phyloP scores from a whole-genome alignment of 2,797 vertebrate genomes.

The Characodon lateralis region DNA sequence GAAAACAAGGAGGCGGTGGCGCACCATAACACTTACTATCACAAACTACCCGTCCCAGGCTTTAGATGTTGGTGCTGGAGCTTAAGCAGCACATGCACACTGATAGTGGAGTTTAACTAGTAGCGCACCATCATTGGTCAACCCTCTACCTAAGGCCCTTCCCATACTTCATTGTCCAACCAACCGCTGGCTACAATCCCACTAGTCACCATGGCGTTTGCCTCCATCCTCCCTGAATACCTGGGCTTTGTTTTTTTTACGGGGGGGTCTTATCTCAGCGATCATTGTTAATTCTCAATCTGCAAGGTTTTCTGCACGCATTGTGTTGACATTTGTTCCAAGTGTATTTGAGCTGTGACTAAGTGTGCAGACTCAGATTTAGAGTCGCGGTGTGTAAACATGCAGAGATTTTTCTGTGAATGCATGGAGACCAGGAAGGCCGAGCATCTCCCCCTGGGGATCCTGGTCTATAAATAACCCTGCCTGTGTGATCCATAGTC shows the following conservation, averaged over 20 bases:
- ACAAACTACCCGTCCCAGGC: conserved; percentile 10
- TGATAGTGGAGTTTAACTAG: conserved; percentile 36
- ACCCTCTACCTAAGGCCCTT: conserved; percentile 27
- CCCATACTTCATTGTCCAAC: conserved; percentile 34
- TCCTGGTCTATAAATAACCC: conserved; percentile 71
- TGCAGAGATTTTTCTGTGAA: conserved; percentile 36
- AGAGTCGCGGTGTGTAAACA: conserved; percentile 30
- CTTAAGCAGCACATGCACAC: conserved; percentile 41
- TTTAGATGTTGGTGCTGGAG: conserved; percentile 4
- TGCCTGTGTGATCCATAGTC: conserved; percentile 63
- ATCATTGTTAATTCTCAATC: conserved; percentile 39
- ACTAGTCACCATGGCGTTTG: conserved; percentile 62
- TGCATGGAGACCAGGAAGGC: conserved; percentile 51
- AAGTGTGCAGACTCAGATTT: conserved; percentile 1
- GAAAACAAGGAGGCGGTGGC: conserved; percentile 24
- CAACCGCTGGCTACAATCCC: conserved; percentile 49
- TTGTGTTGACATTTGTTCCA: conserved; percentile 9
- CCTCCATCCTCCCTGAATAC: conserved; percentile 47
- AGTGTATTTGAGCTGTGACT: conserved; percentile 14
- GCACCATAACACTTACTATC: conserved; percentile 14
- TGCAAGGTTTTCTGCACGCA: not conserved
- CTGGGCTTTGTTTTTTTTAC: conserved; percentile 25
- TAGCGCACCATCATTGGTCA: conserved; percentile 36
- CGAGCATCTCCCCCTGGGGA: conserved; percentile 59
- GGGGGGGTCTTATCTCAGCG: conserved; percentile 15